A percentile compares a stretch with the other conserved stretches of the same genome.
phyloP scores from a whole-genome alignment of 1,140 invertebrate species.

The Hormaphis cornu region DNA sequence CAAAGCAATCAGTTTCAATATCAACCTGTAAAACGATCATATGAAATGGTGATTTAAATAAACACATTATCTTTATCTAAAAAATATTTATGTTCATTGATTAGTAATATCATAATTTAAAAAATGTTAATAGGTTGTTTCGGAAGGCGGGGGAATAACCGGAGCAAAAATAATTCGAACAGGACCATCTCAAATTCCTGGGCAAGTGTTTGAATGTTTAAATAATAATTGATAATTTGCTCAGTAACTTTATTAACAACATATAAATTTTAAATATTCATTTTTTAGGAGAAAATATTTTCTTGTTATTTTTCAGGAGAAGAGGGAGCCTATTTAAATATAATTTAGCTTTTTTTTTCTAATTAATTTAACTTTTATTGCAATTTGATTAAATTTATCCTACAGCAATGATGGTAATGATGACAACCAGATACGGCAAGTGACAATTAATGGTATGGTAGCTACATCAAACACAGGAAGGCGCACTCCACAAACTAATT shows the following conservation, averaged over 20 bases:
- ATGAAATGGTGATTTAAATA: slow-evolving; percentile 22
- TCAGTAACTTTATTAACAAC: neutral
- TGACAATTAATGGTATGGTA: slow-evolving; percentile 29
- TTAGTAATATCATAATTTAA: too few relatives aligned
- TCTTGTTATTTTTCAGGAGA: slow-evolving; percentile 20
- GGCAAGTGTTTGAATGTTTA: slow-evolving; percentile 14
- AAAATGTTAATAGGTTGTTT: neutral
- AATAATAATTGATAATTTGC: too few relatives aligned
- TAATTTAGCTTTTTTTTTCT: neutral
- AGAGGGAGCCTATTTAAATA: neutral
- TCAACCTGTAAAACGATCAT: slow-evolving; percentile 15
- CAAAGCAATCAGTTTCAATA: slow-evolving; percentile 28
- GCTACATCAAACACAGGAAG: slow-evolving; percentile 9
- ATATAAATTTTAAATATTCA: neutral
- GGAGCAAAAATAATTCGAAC: slow-evolving; percentile 26
- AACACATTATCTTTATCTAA: too few relatives aligned
- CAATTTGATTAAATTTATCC: slow-evolving; percentile 1
- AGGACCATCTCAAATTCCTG: slow-evolving; percentile 14
- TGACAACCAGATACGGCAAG: slow-evolving; percentile 18
- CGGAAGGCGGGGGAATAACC: slow-evolving; percentile 21
- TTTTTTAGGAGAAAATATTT: neutral
- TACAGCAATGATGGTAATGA: slow-evolving; percentile 18
- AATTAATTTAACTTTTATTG: slow-evolving; percentile 3
- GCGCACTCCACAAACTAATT: slow-evolving; percentile 23
- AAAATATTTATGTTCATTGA: too few relatives aligned